Conservation (phyloP, 2,113 vertebrate genomes). For the Eretmochelys imbricata region DNA sequence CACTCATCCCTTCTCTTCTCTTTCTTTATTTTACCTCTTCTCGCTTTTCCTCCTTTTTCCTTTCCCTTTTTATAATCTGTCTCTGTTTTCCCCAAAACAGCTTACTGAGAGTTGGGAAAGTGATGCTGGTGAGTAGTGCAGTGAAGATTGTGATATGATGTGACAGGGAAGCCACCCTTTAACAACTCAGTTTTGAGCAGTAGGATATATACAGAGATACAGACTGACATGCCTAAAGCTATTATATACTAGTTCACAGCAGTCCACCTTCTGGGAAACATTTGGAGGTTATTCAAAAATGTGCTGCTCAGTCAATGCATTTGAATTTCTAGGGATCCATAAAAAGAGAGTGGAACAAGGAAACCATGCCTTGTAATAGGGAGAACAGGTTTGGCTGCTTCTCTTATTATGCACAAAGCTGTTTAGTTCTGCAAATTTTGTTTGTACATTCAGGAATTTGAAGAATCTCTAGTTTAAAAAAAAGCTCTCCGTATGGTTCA, state of each 20-base stretch:
- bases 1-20: not conserved
- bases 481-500: not conserved
- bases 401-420: not conserved
- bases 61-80: not conserved
- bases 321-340: constrained; percentile 4
- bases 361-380: not conserved
- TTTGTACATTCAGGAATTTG: not conserved
- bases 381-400: constrained; percentile 19
- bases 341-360: not conserved
- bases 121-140: not conserved
- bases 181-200: not conserved
- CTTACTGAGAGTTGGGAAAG: not conserved
- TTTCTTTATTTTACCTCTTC: not conserved
- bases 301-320: fast-evolving
- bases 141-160: not conserved
- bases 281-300: not conserved
- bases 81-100: not conserved
- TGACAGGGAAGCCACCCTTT: not conserved
- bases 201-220: not conserved
- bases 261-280: not conserved
- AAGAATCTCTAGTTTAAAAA: not conserved
- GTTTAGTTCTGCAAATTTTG: not conserved
- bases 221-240: not conserved
- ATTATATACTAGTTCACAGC: not conserved
- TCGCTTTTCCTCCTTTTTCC: not conserved